A percentile compares a stretch with the other conserved stretches of the same genome.
Conservation (phyloP, 1,140 invertebrate species). For the Chironomus striatipennis region DNA sequence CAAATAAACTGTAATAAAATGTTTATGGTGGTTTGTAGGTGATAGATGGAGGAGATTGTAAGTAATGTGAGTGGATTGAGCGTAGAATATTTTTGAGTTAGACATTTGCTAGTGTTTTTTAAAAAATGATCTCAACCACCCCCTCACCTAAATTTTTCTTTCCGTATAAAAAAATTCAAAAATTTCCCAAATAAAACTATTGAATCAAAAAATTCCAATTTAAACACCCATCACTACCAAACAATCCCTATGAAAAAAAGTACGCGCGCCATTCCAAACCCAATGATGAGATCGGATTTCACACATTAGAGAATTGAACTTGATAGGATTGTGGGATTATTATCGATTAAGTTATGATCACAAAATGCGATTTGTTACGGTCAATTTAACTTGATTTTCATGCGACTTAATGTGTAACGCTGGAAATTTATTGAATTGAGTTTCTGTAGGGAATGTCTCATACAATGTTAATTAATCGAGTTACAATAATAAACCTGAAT, state of each 20-base stretch:
- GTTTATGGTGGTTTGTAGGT: not conserved
- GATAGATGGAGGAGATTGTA: no score
- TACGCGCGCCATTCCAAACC: not conserved
- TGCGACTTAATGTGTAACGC: not conserved
- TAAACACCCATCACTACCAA: no score
- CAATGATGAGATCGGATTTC: slow-evolving; percentile 13
- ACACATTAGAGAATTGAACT: slow-evolving; percentile 2
- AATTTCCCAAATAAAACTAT: no score
- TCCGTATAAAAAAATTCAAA: no score
- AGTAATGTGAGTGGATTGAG: not conserved
- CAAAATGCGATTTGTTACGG: slow-evolving; percentile 12
- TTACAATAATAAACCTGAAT: not conserved
- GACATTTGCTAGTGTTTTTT: no score
- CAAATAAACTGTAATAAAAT: slow-evolving; percentile 19
- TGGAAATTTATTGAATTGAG: not conserved
- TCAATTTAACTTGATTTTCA: slow-evolving; percentile 11
- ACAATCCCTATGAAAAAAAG: no score
- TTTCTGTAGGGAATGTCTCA: not conserved
- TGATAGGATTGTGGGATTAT: not conserved
- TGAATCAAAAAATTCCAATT: no score
- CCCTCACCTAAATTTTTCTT: no score
- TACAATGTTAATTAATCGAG: not conserved
- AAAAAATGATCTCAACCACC: no score
- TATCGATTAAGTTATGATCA: slow-evolving; percentile 14
- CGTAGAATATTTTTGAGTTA: no score